These are phyloP conservation scores for Sphaeramia orbicularis DNA, from an alignment of 2,797 vertebrate genomes.

Conservation along the genomic window DNA sequence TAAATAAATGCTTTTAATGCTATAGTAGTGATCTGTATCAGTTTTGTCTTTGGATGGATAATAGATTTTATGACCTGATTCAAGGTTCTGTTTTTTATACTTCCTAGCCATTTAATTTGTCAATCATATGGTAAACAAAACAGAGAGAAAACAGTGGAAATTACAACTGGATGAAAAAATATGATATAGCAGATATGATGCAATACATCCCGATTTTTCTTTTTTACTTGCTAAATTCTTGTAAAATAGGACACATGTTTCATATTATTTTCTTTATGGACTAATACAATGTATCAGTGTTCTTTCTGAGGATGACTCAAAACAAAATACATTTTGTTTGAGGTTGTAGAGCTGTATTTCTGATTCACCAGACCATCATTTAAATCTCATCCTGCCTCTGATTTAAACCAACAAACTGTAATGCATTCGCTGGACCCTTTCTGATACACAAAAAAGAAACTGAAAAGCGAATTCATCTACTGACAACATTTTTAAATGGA, in stretches of 20 bases:
- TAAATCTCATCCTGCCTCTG: slow-evolving; percentile 49
- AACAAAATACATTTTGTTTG: slow-evolving; percentile 23
- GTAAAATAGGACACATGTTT: neutral
- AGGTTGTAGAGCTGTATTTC: slow-evolving; percentile 50
- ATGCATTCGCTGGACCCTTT: slow-evolving; percentile 28
- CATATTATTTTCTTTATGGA: neutral
- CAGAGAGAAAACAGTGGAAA: neutral
- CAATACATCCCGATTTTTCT: neutral
- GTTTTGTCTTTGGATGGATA: no score
- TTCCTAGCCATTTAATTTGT: no score
- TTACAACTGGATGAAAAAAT: neutral
- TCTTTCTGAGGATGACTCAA: slow-evolving; percentile 1
- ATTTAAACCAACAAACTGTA: slow-evolving; percentile 47
- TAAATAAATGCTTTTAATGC: no score
- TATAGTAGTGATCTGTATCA: no score
- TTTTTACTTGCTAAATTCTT: neutral
- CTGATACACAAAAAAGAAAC: slow-evolving; percentile 18
- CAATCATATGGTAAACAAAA: no score
- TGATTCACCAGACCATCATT: slow-evolving; percentile 51
- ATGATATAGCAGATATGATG: neutral
- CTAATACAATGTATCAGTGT: neutral
- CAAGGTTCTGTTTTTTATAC: no score
- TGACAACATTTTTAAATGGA: slow-evolving; percentile 3
- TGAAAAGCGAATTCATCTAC: slow-evolving; percentile 11
- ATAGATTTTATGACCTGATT: no score